Conservation (phyloP, 2,113 vertebrate genomes). For the Otus sunia region DNA sequence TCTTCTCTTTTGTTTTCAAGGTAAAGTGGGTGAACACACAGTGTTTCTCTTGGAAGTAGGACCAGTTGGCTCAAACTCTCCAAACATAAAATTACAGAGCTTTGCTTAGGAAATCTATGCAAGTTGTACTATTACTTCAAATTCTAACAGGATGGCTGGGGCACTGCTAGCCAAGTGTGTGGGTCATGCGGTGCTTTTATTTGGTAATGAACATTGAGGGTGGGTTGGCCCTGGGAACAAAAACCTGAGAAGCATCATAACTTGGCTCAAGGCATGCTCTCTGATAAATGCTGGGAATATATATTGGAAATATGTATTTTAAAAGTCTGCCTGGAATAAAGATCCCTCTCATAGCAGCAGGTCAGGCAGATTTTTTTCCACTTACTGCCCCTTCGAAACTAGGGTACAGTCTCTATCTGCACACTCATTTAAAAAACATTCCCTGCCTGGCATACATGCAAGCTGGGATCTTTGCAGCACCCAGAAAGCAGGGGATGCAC, state of each 20-base stretch:
- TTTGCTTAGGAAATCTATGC: slow-evolving; percentile 33
- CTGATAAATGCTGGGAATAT: background rate
- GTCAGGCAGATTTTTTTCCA: background rate
- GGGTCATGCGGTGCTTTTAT: slow-evolving; percentile 24
- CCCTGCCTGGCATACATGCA: accelerated
- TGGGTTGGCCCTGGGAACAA: slow-evolving; percentile 22
- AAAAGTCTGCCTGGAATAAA: background rate
- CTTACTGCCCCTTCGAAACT: background rate
- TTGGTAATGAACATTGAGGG: slow-evolving; percentile 36
- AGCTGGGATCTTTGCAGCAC: background rate
- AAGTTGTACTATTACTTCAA: slow-evolving; percentile 7
- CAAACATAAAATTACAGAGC: slow-evolving; percentile 25
- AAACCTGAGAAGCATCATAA: slow-evolving; percentile 25
- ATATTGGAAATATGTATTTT: background rate
- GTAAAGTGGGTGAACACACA: background rate
- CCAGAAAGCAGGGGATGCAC: background rate
- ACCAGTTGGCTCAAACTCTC: slow-evolving; percentile 13
- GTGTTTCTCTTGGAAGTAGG: slow-evolving; percentile 37
- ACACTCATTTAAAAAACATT: background rate
- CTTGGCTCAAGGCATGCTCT: background rate
- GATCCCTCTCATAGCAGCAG: background rate
- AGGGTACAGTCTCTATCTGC: background rate
- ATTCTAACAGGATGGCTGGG: slow-evolving; percentile 44
- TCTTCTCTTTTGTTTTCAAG: background rate
- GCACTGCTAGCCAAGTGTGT: slow-evolving; percentile 12